Conservation (phyloP, 1,140 invertebrate species). For the Zaprionus kolodkinae region DNA sequence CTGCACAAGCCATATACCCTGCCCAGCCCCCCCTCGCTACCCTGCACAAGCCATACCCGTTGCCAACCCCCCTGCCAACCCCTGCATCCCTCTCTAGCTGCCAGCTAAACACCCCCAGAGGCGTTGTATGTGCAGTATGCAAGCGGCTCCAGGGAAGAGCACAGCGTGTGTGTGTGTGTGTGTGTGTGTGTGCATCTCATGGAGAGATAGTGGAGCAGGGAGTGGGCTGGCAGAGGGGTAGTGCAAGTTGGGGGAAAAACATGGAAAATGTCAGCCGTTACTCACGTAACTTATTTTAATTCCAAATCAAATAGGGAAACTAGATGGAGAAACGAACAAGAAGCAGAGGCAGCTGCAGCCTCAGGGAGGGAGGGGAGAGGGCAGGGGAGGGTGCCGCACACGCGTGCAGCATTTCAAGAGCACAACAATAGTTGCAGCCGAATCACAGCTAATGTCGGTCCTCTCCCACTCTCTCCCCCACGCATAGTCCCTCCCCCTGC, state of each 20-base stretch:
- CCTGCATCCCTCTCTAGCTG: not conserved
- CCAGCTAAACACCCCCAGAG: constrained; percentile 23
- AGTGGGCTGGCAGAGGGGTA: constrained; percentile 34
- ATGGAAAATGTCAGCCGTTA: constrained; percentile 69
- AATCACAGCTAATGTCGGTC: constrained; percentile 11
- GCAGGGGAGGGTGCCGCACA: not conserved
- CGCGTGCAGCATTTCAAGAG: constrained; percentile 42
- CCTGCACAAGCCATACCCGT: too few species aligned
- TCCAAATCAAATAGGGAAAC: constrained; percentile 71
- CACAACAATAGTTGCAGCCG: constrained; percentile 44
- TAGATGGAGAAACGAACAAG: constrained; percentile 61
- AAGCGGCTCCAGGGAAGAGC: constrained; percentile 12
- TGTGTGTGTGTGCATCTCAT: constrained; percentile 49
- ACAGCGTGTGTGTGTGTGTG: too few species aligned
- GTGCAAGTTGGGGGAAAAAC: not conserved
- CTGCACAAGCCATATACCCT: constrained; percentile 8
- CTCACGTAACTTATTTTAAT: constrained; percentile 82
- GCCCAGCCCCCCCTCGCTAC: not conserved
- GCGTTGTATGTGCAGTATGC: constrained; percentile 28
- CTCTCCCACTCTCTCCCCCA: too few species aligned
- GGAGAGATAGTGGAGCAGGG: constrained; percentile 30
- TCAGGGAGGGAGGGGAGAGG: not conserved
- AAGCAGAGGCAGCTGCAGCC: constrained; percentile 3
- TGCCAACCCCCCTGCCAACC: not conserved
- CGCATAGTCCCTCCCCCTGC: not conserved